Evolutionary conservation across 2,888 invertebrate species (phyloP), one percentile per base, ranked within the genome.

Genomic region (Hydraecia micacea): DNA sequence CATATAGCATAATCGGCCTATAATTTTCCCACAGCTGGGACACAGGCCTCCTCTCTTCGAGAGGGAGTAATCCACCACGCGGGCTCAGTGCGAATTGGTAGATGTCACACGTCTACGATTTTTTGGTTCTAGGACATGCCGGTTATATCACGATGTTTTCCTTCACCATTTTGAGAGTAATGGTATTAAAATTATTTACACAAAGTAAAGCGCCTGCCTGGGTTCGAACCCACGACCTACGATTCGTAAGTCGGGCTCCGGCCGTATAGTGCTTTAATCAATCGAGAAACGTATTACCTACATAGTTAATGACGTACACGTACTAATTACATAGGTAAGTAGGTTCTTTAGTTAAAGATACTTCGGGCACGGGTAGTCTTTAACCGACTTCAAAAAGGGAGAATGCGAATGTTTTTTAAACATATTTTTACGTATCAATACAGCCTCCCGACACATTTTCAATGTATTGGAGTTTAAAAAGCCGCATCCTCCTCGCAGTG

Each of bases 391-490:
- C 11, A 63, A 36, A 63, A 63, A 25, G 21, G 36, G 25, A 25
- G 36, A 63, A 36, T 36, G 2, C 11, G 25, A 63, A 13, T 36
- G 63, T 36, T 25, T n/a, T 21, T 70, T 2, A n/a, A 36, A 36
- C 18, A 52, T 9, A 28, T 49, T 49, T 66, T 49, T 49, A 42
- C 32, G n/a, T 79, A 32, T n/a, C 49, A 63, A 21, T 52, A 75
- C 25, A 81, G 52, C 42, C n/a, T 36, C 8, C 18, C 32, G 21
- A 39, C 36, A 77, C 62, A 78, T 63, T 71, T 67, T 63, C 75
- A 85, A 71, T 81, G 75, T 85, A 85, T 85, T 76, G 75, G 28
- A 71, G 52, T 81, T 76, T 85, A 78, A 85, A 79, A 84, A 68
- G 46, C 85, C 63, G 68, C 78, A 76, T 76, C 71, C 73, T 73